These are phyloP conservation scores for Neocrepidodera transversa DNA, from an alignment of 2,888 invertebrate genomes.

Conservation along the genomic window DNA sequence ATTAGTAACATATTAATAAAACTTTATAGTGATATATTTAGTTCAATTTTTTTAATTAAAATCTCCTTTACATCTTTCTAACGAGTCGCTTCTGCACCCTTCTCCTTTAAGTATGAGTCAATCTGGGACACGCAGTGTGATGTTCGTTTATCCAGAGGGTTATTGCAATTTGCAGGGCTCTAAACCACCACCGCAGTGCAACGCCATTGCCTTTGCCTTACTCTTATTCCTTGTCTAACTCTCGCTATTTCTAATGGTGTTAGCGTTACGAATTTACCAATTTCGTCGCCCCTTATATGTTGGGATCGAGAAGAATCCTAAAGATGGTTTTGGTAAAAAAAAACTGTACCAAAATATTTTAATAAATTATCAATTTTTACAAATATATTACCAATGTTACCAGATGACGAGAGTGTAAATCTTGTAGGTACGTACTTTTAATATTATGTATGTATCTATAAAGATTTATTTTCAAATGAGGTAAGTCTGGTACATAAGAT, in stretches of 20 bases:
- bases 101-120: constrained; percentile 52
- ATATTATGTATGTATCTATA: too few species aligned
- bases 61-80: neutral
- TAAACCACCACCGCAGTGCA: constrained; percentile 18
- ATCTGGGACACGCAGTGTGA: constrained; percentile 62
- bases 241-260: constrained; percentile 57
- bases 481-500: too few species aligned
- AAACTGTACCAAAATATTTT: constrained; percentile 19
- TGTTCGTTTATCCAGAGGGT: constrained; percentile 59
- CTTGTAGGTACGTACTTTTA: too few species aligned
- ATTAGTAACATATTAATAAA: too few species aligned
- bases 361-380: too few species aligned
- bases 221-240: constrained; percentile 11
- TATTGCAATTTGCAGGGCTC: constrained; percentile 57
- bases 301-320: constrained; percentile 46
- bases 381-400: too few species aligned
- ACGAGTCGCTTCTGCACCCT: constrained; percentile 25
- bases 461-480: too few species aligned
- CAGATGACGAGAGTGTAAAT: too few species aligned
- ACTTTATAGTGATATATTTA: too few species aligned
- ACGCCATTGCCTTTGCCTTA: constrained; percentile 20
- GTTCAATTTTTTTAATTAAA: too few species aligned
- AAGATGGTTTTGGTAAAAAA: neutral
- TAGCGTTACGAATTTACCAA: constrained; percentile 63
- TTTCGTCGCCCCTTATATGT: constrained; percentile 61